Conservation (phyloP, 2,888 invertebrate species). For the Cheilosia pagana region DNA sequence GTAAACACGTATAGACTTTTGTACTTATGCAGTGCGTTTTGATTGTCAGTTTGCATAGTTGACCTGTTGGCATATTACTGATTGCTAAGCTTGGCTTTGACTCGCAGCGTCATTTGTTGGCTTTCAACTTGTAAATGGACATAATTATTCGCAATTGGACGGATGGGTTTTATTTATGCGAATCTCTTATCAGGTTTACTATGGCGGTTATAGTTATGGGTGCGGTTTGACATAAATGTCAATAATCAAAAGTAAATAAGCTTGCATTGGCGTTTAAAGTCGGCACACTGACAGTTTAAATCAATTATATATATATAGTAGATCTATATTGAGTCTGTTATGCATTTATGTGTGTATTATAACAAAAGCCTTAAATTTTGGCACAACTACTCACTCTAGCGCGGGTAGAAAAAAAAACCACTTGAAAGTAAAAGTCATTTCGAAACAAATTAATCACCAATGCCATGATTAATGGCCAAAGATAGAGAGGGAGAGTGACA, state of each 20-base stretch:
- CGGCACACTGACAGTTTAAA: too few species aligned
- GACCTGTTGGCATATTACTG: constrained; percentile 62
- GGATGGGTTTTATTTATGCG: constrained; percentile 20
- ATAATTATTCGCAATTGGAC: constrained; percentile 46
- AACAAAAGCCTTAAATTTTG: too few species aligned
- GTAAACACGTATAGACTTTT: constrained; percentile 8
- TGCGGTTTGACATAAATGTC: constrained; percentile 5
- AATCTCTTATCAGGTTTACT: constrained; percentile 36
- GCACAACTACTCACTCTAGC: too few species aligned
- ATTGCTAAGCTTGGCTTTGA: constrained; percentile 46
- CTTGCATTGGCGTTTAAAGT: neutral
- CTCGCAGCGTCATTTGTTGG: constrained; percentile 25
- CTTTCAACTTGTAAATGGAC: constrained; percentile 33
- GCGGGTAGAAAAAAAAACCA: too few species aligned
- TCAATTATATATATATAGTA: too few species aligned
- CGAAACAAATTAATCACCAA: too few species aligned
- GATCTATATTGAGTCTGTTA: too few species aligned
- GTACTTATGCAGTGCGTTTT: constrained; percentile 28
- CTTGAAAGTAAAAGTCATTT: too few species aligned
- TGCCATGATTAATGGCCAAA: too few species aligned
- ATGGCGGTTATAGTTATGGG: neutral
- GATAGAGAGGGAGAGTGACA: too few species aligned
- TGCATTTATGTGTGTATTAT: too few species aligned
- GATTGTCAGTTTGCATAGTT: constrained; percentile 43
- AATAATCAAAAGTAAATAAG: neutral